Evolutionary conservation across 2,888 invertebrate species (phyloP), one percentile per base, ranked within the genome.

Genomic region (Drosophila subsilvestris): DNA sequence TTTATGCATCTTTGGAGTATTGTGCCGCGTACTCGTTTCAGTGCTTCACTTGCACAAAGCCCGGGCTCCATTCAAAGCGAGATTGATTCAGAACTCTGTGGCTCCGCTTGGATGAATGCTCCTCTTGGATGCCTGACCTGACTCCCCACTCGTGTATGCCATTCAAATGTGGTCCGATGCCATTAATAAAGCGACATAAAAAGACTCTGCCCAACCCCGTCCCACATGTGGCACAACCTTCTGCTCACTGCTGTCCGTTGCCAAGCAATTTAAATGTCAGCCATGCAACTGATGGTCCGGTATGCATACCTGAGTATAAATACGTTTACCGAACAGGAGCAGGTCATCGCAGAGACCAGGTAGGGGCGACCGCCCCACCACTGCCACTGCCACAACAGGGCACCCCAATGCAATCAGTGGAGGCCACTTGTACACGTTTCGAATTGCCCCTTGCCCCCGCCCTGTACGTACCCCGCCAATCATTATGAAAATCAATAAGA

Each of bases 401-500:
- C 37, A 7, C 37, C 37, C 37, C 37, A 37, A 14, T 56, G 53
- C 76, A 65, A 73, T 73, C 68, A 62, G 49, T n/a, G 63, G 27
- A 44, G 43, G 37, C 56, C 70, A 79, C 75, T 79, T 66, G 69
- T 25, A 63, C 79, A 75, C 79, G 79, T 65, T 72, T 50, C 76
- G 3, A 67, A 18, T 32, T 25, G 56, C n/a, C 2, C 14, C 42
- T 22, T 22, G 12, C 42, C 14, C 32, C 12, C 42, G 14, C 22
- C 25, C 20, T 20, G 14, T 54, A 3, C 54, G 22, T 12, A 63
- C 17, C 49, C 69, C 58, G 73, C 54, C 79, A 79, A 78, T 80
- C 78, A 76, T 78, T 59, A 69, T 63, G 66, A 72, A 80, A 80
- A 79, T 79, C 79, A 56, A 79, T 79, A 79, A 49, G 53, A 71